These are phyloP conservation scores for Bicyclus anynana DNA, from an alignment of 1,140 invertebrate species.

Conservation along the genomic window DNA sequence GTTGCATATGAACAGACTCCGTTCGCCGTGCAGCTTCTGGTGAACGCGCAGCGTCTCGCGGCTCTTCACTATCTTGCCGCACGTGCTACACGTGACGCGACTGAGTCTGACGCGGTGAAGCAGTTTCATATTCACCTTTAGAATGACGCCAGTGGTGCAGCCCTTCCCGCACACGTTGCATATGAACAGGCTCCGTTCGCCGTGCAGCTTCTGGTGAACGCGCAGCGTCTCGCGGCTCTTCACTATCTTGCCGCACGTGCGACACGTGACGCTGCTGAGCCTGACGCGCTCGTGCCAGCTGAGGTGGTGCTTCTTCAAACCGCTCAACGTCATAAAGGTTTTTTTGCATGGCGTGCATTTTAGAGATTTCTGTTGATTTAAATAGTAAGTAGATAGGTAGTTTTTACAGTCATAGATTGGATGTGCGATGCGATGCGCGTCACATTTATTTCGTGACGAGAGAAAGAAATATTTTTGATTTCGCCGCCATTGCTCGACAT, in stretches of 20 bases:
- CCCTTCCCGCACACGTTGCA: constrained; percentile 68
- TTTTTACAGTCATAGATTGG: no score
- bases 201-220: constrained; percentile 52
- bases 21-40: constrained; percentile 45
- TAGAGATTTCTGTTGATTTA: constrained; percentile 38
- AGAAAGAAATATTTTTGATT: no score
- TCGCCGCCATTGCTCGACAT: no score
- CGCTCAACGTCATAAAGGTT: constrained; percentile 56
- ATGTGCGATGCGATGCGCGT: no score
- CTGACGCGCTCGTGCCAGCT: constrained; percentile 43
- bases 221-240: constrained; percentile 49
- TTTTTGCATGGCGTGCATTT: constrained; percentile 55
- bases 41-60: constrained; percentile 50
- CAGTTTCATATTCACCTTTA: constrained; percentile 40
- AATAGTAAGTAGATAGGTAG: not conserved
- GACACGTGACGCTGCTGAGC: constrained; percentile 49
- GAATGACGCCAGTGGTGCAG: constrained; percentile 40
- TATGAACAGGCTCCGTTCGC: constrained; percentile 40
- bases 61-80: no score
- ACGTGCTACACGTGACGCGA: no score
- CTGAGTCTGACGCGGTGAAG: no score
- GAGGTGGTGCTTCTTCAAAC: constrained; percentile 48
- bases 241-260: constrained; percentile 54
- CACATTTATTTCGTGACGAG: no score
- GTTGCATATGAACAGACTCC: constrained; percentile 53